phyloP scores from a whole-genome alignment of 2,888 invertebrate species.

The Napeogenes inachia region DNA sequence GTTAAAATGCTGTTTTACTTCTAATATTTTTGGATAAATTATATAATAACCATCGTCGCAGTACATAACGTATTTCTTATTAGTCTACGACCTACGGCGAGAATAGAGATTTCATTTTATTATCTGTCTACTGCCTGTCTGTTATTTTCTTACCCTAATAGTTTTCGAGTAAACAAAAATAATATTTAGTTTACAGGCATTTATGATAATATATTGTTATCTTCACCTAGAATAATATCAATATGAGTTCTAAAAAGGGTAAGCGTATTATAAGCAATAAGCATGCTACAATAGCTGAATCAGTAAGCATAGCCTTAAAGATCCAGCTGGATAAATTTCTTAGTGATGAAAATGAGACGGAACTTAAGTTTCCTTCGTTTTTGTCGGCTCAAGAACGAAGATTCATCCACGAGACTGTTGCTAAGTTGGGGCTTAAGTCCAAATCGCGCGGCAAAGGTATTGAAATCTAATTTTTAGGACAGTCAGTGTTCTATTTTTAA shows the following conservation, averaged over 20 bases:
- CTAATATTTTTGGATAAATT: too few species aligned
- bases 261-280: constrained; percentile 61
- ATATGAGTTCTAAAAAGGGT: constrained; percentile 67
- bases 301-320: constrained; percentile 70
- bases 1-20: too few species aligned
- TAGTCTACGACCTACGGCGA: too few species aligned
- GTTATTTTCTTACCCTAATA: not conserved
- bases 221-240: constrained; percentile 21
- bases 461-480: too few species aligned
- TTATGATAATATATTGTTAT: constrained; percentile 11
- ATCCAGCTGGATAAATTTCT: constrained; percentile 70
- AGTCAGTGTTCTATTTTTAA: too few species aligned
- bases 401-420: constrained; percentile 85
- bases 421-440: constrained; percentile 83
- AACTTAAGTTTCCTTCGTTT: constrained; percentile 82
- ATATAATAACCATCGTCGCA: too few species aligned
- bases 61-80: too few species aligned
- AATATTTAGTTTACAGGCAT: constrained; percentile 9
- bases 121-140: too few species aligned
- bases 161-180: constrained; percentile 21
- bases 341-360: constrained; percentile 68
- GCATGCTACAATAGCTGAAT: constrained; percentile 70
- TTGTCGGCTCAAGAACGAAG: constrained; percentile 87
- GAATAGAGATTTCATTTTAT: too few species aligned
- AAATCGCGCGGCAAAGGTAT: constrained; percentile 89